Conservation (phyloP, 2,888 invertebrate genomes). For the Scrobipalpa costella region DNA sequence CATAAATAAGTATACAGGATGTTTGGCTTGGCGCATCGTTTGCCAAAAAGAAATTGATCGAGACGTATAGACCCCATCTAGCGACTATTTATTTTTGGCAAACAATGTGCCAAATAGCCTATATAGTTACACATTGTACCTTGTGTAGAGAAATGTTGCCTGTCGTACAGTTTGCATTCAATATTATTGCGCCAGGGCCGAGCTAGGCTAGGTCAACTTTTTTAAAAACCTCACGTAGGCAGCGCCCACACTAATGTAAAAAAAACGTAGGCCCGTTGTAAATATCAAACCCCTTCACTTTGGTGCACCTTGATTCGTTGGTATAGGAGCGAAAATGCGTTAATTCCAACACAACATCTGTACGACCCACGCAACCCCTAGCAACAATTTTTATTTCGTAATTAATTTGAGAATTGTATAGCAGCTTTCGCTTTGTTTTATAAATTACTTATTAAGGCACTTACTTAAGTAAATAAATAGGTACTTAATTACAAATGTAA, state of each 20-base stretch:
- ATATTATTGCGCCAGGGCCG: constrained; percentile 37
- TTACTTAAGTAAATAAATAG: not conserved
- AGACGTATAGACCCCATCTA: no score
- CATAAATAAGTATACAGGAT: no score
- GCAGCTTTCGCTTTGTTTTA: constrained; percentile 54
- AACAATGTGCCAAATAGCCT: no score
- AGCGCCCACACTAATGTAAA: constrained; percentile 57
- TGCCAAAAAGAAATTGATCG: no score
- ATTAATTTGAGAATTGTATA: constrained; percentile 52
- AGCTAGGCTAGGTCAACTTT: constrained; percentile 53
- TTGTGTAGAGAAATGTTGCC: not conserved
- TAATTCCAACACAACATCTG: not conserved
- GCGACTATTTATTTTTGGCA: no score
- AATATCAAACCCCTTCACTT: constrained; percentile 41
- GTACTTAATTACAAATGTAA: not conserved
- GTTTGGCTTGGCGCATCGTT: no score
- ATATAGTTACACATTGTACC: no score
- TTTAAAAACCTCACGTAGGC: constrained; percentile 60
- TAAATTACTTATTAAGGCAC: constrained; percentile 23
- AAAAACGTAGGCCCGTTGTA: constrained; percentile 49
- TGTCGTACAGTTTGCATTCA: no score
- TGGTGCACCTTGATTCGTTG: constrained; percentile 37
- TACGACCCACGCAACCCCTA: constrained; percentile 54
- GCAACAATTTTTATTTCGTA: constrained; percentile 61
- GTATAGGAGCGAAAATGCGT: constrained; percentile 40